Evolutionary conservation across 1,140 invertebrate species (phyloP).

Genomic region (Stenopsyche tienmushanensis): DNA sequence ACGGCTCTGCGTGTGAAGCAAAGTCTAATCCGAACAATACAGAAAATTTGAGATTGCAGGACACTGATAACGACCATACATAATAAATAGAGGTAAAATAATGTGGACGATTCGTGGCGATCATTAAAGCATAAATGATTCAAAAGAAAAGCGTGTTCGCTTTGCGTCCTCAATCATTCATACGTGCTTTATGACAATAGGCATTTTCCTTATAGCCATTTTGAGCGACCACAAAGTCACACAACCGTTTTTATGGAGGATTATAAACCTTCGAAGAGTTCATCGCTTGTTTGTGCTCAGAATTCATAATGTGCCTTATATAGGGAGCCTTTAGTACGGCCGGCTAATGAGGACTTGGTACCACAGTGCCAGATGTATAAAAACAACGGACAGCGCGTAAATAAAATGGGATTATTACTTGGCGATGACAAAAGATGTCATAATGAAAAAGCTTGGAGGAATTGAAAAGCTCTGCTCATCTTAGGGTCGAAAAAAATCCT

Average conservation of each 20-base stretch:
- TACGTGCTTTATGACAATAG: constrained; percentile 25
- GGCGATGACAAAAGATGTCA: no score
- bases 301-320: constrained; percentile 10
- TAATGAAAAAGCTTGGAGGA: no score
- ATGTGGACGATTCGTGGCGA: constrained; percentile 1
- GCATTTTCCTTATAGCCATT: constrained; percentile 28
- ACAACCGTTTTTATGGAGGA: constrained; percentile 6
- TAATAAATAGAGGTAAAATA: background rate
- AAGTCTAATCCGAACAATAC: no score
- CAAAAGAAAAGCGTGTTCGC: constrained; percentile 30
- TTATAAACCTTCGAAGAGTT: constrained; percentile 14
- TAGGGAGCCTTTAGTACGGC: constrained; percentile 3
- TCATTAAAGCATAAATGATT: constrained; percentile 25
- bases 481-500: no score
- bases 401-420: background rate
- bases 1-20: no score
- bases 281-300: constrained; percentile 21
- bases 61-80: background rate
- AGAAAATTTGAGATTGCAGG: background rate
- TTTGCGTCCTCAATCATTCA: constrained; percentile 17
- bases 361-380: background rate
- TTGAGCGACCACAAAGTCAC: constrained; percentile 4
- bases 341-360: constrained; percentile 9
- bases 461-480: no score
- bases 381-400: background rate